phyloP scores from a whole-genome alignment of 2,888 invertebrate species.

The Idaea straminata region DNA sequence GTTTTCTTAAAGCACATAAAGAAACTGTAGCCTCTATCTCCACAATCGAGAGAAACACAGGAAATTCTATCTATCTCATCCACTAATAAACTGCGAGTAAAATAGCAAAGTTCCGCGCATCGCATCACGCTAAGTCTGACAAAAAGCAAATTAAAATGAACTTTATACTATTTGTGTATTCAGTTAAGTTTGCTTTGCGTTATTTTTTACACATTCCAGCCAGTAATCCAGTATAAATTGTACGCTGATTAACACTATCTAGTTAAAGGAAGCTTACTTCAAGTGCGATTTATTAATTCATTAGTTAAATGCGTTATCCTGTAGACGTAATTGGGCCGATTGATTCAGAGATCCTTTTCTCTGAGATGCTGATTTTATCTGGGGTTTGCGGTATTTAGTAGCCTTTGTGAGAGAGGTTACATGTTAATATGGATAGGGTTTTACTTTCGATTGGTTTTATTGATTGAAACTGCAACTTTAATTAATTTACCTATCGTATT shows the following conservation, averaged over 20 bases:
- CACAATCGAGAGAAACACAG: background rate
- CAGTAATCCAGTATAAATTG: slow-evolving; percentile 57
- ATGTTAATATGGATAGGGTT: background rate
- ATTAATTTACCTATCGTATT: too few species aligned
- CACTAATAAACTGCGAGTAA: background rate
- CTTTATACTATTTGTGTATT: slow-evolving; percentile 20
- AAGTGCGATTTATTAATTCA: slow-evolving; percentile 72
- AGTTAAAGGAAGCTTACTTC: slow-evolving; percentile 48
- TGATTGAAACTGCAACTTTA: background rate
- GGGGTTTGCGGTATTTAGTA: slow-evolving; percentile 12
- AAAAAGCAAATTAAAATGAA: slow-evolving; percentile 26
- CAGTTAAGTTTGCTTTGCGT: slow-evolving; percentile 27
- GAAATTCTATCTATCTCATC: background rate
- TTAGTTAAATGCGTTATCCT: slow-evolving; percentile 64
- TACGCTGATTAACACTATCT: slow-evolving; percentile 68
- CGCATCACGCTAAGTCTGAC: slow-evolving; percentile 4
- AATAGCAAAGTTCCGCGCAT: background rate
- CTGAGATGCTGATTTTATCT: slow-evolving; percentile 18
- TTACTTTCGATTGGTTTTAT: background rate
- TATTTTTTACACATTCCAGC: slow-evolving; percentile 47
- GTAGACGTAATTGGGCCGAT: slow-evolving; percentile 59
- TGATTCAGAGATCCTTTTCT: slow-evolving; percentile 47
- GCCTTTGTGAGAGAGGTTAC: background rate
- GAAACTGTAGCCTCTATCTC: background rate
- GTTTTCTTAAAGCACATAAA: background rate